Base-by-base conservation (phyloP, 35 echinoderm and acorn worm genomes). In the Strongylocentrotus purpuratus region DNA sequence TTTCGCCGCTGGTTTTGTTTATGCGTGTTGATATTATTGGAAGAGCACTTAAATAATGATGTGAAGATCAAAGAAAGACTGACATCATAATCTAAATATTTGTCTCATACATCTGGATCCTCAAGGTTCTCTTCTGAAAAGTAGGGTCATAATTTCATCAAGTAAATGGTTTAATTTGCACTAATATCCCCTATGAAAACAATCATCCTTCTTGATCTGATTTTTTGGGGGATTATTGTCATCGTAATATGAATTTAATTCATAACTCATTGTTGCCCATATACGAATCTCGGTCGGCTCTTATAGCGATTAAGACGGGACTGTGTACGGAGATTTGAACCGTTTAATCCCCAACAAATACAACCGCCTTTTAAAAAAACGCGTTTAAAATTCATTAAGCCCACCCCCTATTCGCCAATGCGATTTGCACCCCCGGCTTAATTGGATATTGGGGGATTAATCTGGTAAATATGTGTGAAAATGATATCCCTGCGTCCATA, bases 381-480 rank as follows among this genome's bases (percentile, higher is more conserved):
- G 46, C 91, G 46, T 50, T 93, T 32, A 58, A 93, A 31, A 50
- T 93, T 93, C 91, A 47, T 93, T 58, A 93, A 93, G 33, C 45
- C 28, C 46, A 14, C n/a, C 22, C 46, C 31, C 31, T n/a, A 55
- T 93, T 32, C 17, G 32, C 91, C 91, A 58, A 93, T 93, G 91
- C 48, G 91, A 93, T 93, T 93, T 50, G 46, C 91, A 93, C 91
- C 46, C 48, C 10, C 0, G 31, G 45, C 91, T 93, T 93, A 93
- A 93, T 93, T 93, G 91, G 91, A 93, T 93, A 46, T 46, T 93
- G 91, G 46, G 17, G 48, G 91, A 58, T 50, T 93, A 50, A 93
- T 50, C 48, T 93, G 48, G 91, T 93, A 93, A 93, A 93, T 93
- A 93, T 46, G 91, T 93, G 91, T 93, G 91, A 93, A 93, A 93